Evolutionary conservation across 2,113 vertebrate genomes (phyloP).

Genomic region (Dipodomys spectabilis): DNA sequence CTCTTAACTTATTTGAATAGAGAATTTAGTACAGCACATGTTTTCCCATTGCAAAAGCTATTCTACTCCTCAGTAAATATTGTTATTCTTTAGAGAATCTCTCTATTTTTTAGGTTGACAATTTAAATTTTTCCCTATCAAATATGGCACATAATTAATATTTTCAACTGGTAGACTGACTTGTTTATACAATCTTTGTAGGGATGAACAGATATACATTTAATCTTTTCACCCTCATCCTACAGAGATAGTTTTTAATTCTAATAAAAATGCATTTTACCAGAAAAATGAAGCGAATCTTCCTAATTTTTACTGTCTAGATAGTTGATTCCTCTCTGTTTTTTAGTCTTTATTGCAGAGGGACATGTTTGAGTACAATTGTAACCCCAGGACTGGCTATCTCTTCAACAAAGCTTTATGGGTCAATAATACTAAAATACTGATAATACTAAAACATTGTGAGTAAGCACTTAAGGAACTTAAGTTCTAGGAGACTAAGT

Average conservation of each 20-base stretch:
- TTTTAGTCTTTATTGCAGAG: neutral
- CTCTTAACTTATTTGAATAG: neutral
- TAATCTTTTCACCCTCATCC: neutral
- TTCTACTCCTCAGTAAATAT: neutral
- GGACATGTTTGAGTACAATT: slow-evolving; percentile 41
- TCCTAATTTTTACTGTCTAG: neutral
- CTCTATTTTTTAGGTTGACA: neutral
- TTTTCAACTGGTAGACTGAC: slow-evolving; percentile 1
- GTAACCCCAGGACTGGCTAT: neutral
- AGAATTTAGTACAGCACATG: too few species aligned
- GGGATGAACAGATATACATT: neutral
- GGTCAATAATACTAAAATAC: slow-evolving; percentile 11
- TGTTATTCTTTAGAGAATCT: neutral
- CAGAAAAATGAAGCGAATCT: slow-evolving; percentile 7
- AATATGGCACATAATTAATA: neutral
- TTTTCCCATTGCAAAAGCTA: neutral
- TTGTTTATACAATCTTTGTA: neutral
- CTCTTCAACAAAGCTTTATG: slow-evolving; percentile 27
- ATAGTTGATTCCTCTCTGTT: neutral
- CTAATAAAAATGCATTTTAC: neutral
- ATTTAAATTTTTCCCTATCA: neutral
- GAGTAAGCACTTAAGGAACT: slow-evolving; percentile 58
- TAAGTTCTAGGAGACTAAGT: slow-evolving; percentile 32
- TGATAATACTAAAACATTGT: slow-evolving; percentile 52
- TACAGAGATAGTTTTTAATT: neutral